Base-by-base conservation (phyloP, 2,797 vertebrate species). In the Acanthiza pusilla region DNA sequence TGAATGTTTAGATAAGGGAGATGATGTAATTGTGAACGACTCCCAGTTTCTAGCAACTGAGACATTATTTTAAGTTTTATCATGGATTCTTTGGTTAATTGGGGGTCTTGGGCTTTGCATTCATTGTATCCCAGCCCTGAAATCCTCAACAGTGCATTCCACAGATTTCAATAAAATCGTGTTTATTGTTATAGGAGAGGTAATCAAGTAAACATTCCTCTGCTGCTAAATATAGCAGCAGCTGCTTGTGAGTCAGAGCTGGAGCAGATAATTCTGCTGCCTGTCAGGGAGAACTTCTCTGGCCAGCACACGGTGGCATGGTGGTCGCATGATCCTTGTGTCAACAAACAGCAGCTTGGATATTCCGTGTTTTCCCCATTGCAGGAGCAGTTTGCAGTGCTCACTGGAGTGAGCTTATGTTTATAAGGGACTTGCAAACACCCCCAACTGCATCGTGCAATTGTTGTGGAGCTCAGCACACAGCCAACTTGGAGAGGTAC, bases 121-220 rank as follows among this genome's bases (percentile, higher is more conserved):
- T 21, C 36, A 1, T 88, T 74, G 17, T 65, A 16, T 34, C 18
- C 25, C 13, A 12, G 29, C 89, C 29, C 81, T 85, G 85, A 92
- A 93, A 90, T 94, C 90, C 74, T 95, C 42, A 79, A 12, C 10
- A 57, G 43, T 70, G 16, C 48, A 96, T 96, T 92, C 80, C 50
- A 75, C 38, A 84, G 62, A 55, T 14, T 47, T 76, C 43, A 89
- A 14, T 55, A 58, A 58, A 71, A 83, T 67, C n/a, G 61, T 96
- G 81, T 90, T 96, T 97, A 70, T 95, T 97, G 88, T 89, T 91
- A 34, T 57, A 86, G 66, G 45, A 89, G 57, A 91, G 65, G 57
- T 95, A 96, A 97, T 97, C 70, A 96, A 92, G 54, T 83, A 42
- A 95, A 94, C 89, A 57, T 93, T 97, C 62, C 45, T 93, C 54